Base-by-base conservation (phyloP, 1,140 invertebrate species). In the Chironomus striatipennis region DNA sequence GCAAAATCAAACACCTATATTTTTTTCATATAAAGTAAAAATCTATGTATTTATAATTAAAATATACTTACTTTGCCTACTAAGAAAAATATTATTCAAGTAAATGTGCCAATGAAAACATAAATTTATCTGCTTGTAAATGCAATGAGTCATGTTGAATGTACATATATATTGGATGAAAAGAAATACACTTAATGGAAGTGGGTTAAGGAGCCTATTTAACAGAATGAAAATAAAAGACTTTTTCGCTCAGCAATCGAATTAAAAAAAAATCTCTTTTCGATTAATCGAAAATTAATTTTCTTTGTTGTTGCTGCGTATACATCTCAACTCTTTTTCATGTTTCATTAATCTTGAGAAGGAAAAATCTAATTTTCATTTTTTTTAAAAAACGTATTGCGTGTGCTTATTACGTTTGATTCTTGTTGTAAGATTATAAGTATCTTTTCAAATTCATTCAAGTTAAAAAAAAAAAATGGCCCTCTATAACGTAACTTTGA, bases 21-120 rank as follows among this genome's bases (percentile, higher is more conserved):
- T n/a, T 34, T 34, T 34, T 34, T 34, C 24, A 34, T 34, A 1
- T 34, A 34, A 34, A 34, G 24, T 57, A 57, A 57, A 47, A 47
- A 47, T 47, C 9, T 1, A 47, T 47, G 43, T 10, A 47, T n/a
- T 12, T 10, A 47, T n/a, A 57, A 57, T 12, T n/a, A 57, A 57
- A 57, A 57, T 47, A 57, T 12, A n/a, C n/a, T n/a, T n/a, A 57
- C 12, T 57, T 57, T 57, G n/a, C 47, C 12, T n/a, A 57, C 12
- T 57, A 12, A 57, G 12, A 57, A 57, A 15, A 57, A 57, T 34
- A 15, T 57, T n/a, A 57, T 57, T 57, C 47, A 57, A n/a, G 47
- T 57, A 57, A 70, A 70, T 70, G 65, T 70, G 65, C 65, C 65
- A 70, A 70, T 70, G 65, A 70, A 70, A 57, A 57, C 47, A 47